A percentile compares a stretch with the other conserved stretches of the same genome.
These are phyloP conservation scores for Ctenosaura bakeri DNA, from an alignment of 2,797 vertebrate genomes.

Conservation along the genomic window DNA sequence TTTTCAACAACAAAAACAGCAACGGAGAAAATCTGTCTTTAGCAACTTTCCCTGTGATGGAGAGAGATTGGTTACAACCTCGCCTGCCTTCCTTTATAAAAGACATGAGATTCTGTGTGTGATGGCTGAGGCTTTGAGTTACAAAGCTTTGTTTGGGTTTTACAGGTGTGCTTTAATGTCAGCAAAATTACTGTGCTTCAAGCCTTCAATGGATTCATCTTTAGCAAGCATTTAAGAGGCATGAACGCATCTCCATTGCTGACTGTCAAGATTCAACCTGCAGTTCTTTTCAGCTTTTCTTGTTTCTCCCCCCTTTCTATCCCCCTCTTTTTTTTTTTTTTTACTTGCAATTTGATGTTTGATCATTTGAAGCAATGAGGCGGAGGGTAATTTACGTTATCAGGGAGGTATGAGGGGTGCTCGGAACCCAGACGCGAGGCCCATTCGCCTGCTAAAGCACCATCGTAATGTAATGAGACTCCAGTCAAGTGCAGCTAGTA, in stretches of 20 bases:
- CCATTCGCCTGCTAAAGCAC: constrained; percentile 96
- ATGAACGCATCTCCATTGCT: constrained; percentile 87
- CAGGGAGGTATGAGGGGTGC: constrained; percentile 95
- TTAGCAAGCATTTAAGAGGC: constrained; percentile 83
- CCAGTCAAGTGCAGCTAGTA: constrained; percentile 94
- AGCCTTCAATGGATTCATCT: constrained; percentile 72
- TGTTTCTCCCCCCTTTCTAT: constrained; percentile 54
- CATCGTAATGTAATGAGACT: constrained; percentile 96
- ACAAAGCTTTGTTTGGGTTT: constrained; percentile 76
- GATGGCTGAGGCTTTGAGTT: constrained; percentile 64
- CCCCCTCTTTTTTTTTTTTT: constrained; percentile 68
- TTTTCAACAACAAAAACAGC: constrained; percentile 23
- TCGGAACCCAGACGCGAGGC: constrained; percentile 94
- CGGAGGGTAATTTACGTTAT: constrained; percentile 95
- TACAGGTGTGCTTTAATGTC: constrained; percentile 69
- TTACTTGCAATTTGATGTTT: constrained; percentile 96
- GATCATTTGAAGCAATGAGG: constrained; percentile 98
- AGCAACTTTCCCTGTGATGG: constrained; percentile 15
- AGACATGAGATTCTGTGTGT: constrained; percentile 37
- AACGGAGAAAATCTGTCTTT: constrained; percentile 20
- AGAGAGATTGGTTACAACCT: constrained; percentile 24
- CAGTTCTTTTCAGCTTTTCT: constrained; percentile 84
- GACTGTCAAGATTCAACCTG: constrained; percentile 90
- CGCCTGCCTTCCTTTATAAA: constrained; percentile 5
- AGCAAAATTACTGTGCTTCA: constrained; percentile 62